Evolutionary conservation across 2,113 vertebrate genomes (phyloP).

Genomic region (Oryzias melastigma): DNA sequence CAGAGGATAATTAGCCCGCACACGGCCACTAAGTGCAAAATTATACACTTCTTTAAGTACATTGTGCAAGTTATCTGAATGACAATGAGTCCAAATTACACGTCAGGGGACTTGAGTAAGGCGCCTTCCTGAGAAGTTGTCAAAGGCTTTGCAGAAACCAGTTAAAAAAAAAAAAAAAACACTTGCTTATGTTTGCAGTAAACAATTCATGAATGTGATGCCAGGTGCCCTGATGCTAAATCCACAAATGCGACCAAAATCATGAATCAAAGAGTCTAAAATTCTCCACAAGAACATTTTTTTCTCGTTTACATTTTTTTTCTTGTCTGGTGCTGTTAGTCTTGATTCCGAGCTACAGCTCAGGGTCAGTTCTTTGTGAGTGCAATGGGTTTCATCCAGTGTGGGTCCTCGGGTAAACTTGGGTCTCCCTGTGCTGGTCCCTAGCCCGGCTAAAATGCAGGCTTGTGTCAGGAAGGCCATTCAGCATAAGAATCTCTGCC

Average conservation of each 20-base stretch:
- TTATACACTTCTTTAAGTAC: neutral
- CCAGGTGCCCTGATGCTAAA: neutral
- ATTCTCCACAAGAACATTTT: no score
- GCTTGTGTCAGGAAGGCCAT: no score
- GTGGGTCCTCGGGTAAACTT: no score
- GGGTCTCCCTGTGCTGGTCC: no score
- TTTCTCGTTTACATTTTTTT: no score
- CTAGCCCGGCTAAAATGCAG: no score
- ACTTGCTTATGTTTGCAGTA: neutral
- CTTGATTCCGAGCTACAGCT: no score
- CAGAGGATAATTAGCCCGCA: neutral
- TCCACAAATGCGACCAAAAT: neutral
- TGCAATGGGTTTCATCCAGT: no score
- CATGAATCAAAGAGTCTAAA: neutral
- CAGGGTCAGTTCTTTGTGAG: no score
- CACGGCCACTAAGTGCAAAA: neutral
- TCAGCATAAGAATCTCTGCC: no score
- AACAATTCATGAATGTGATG: neutral
- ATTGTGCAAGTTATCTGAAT: conserved; percentile 2
- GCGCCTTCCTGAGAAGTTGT: neutral
- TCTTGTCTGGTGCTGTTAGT: no score
- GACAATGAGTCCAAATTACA: conserved; percentile 3
- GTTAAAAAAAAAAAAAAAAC: conserved; percentile 2
- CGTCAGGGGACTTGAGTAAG: neutral
- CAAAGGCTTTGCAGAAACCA: conserved; percentile 3